phyloP scores from a whole-genome alignment of 2,113 vertebrate genomes.

The Pedetes capensis region DNA sequence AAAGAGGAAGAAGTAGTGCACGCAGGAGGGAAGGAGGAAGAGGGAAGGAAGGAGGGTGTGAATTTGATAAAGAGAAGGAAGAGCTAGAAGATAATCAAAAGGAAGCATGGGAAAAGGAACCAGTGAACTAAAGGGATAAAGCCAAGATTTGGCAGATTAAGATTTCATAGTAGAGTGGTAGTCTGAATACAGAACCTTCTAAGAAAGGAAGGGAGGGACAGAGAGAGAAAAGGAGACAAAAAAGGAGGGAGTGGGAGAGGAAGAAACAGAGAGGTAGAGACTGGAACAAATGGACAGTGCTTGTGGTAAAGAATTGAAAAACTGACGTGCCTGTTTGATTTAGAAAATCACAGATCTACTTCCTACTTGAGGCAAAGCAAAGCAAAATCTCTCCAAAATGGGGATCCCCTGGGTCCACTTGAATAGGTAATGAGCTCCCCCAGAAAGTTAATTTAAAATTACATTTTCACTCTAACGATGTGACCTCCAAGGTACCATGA shows the following conservation, averaged over 20 bases:
- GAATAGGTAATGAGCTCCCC: neutral
- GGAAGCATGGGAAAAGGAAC: neutral
- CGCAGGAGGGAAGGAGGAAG: neutral
- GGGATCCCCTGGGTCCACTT: neutral
- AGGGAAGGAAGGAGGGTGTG: neutral
- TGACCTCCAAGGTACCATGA: neutral
- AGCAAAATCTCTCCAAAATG: neutral
- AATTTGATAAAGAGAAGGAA: neutral
- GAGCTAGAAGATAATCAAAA: neutral
- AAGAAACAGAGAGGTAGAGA: neutral
- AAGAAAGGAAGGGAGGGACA: neutral
- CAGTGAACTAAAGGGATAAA: neutral
- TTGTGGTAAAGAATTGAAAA: neutral
- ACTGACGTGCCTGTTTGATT: neutral
- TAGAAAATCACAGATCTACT: neutral
- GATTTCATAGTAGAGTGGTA: neutral
- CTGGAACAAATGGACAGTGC: neutral
- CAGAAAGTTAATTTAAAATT: neutral
- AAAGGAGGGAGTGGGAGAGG: neutral
- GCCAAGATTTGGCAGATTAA: neutral
- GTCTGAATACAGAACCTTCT: neutral
- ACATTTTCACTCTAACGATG: neutral
- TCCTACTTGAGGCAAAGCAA: neutral
- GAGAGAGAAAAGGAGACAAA: neutral
- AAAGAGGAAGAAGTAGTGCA: neutral